Evolutionary conservation across 1,140 invertebrate species (phyloP), one percentile per base, ranked within the genome.

Genomic region (Drosophila melanica): DNA sequence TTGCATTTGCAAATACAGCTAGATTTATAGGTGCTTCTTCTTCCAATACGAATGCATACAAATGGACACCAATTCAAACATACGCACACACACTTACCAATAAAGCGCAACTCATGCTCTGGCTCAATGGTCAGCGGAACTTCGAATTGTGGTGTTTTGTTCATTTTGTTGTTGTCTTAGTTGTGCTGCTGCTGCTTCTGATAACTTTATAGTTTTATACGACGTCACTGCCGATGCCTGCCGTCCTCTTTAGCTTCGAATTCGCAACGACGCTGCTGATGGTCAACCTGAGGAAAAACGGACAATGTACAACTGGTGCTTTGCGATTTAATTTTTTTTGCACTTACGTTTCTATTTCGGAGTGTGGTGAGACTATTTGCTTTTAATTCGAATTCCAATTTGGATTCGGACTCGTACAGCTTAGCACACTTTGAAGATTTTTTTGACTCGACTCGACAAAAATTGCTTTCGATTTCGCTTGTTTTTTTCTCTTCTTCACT

Each of bases 81-180:
- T 27, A 48, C 44, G 48, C 23, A 14, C 23, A 44, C 18, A 65
- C 10, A 81, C 90, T 91, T 81, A 91, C 90, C 90, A 47, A 89
- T 45, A 73, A 91, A 91, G 60, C 87, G 90, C 71, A 91, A 76
- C 75, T 91, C 90, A 84, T 76, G 66, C 70, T 81, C 79, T 74
- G 90, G 90, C 50, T 90, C 81, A 77, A 91, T 91, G 62, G 65
- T 79, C 84, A 86, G 42, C 66, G 77, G 59, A 37, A 33, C 50
- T 30, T 81, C 90, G 53, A 53, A 76, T 50, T 27, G 54, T 77
- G 51, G 45, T 65, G 55, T 60, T 67, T 80, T 84, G 55, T 55
- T 89, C 84, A 87, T 86, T 65, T 64, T 39, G 39, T 71, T 48
- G n/a, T n/a, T 70, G 66, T 3, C 20, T 23, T 23, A 23, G 51